Base-by-base conservation (phyloP, 2,888 invertebrate species). In the Ochropleura leucogaster region DNA sequence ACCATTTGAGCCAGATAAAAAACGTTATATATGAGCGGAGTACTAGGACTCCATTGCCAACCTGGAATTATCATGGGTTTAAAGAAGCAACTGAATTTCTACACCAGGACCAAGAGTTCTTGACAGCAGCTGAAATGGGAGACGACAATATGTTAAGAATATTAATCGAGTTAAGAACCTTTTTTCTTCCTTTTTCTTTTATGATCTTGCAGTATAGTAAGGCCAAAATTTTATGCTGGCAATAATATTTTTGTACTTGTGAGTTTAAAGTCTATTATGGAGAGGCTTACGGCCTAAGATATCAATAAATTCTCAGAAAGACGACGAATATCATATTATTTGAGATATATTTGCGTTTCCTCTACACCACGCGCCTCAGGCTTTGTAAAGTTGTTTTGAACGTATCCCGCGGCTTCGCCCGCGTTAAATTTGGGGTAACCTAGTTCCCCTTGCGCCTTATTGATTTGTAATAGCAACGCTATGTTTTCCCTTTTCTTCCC, bases 61-160 rank as follows among this genome's bases (percentile, higher is more conserved):
- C 4, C n/a, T 1, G 14, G 77, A 80, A 49, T 55, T 44, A 59
- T 47, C 40, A 68, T 6, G 76, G 82, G 67, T 64, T 92, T 16
- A 86, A 82, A 65, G 77, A 87, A 68, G 92, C 92, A 55, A 83
- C 94, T n/a, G 90, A 93, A 14, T 93, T 91, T 70, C 85, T 96
- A 6, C 92, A 94, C 47, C 83, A 85, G 20, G 94, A 95, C 75
- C 90, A 91, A 30, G 91, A 91, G 0, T 92, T 94, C 44, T 86
- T 95, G 47, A 83, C 91, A 44, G 94, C 95, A 72, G 95, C 95
- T 51, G 95, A 94, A 88, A 85, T 89, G 49, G 94, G 94, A 49
- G 91, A 95, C 82, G 83, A 88, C 51, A 83, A 83, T 9, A 68
- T 82, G 55, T 84, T 95, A 65, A 86, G 89, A 79, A 81, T 84